Evolutionary conservation across 2,888 invertebrate genomes (phyloP), one percentile per base, ranked within the genome.

Genomic region (Gryllus longicercus): DNA sequence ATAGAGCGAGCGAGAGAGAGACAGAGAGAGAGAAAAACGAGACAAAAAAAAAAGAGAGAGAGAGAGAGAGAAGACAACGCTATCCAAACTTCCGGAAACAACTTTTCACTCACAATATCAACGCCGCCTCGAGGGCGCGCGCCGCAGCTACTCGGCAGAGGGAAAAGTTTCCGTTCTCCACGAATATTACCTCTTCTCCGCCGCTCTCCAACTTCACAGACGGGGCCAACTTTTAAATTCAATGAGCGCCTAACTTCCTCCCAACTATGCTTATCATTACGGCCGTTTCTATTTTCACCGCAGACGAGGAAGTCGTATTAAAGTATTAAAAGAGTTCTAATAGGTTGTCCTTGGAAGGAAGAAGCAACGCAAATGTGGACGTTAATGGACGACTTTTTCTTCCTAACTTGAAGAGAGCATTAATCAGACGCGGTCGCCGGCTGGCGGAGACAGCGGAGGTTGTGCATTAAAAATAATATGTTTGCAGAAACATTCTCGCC

Each of bases 41-140:
- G 51, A 16, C 11, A 51, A 11, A 51, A 11, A 51, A n/a, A n/a
- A n/a, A n/a, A n/a, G n/a, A n/a, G 51, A 51, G 16, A 51, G 51
- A 51, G 51, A 16, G 12, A 51, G n/a, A n/a, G 14, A 14, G 12
- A 18, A 63, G 63, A 63, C 16, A 63, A 4, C 14, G 63, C 14
- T 14, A 18, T 3, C 63, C n/a, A 63, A 63, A 63, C 63, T 63
- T 63, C 63, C 63, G 14, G 63, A 63, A 63, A 63, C 63, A 63
- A 63, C 63, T 63, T 63, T 63, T 63, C 63, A 63, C 63, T 63
- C 63, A 63, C 63, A 63, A 63, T 63, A 63, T 63, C 63, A n/a
- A 38, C 63, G n/a, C 16, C 63, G 63, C 63, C 63, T 63, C 4
- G 63, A 63, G 63, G 63, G 16, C 63, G 63, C 16, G 63, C 63